These are phyloP conservation scores for Podabrus alpinus DNA, from an alignment of 2,888 invertebrate genomes.

Conservation along the genomic window DNA sequence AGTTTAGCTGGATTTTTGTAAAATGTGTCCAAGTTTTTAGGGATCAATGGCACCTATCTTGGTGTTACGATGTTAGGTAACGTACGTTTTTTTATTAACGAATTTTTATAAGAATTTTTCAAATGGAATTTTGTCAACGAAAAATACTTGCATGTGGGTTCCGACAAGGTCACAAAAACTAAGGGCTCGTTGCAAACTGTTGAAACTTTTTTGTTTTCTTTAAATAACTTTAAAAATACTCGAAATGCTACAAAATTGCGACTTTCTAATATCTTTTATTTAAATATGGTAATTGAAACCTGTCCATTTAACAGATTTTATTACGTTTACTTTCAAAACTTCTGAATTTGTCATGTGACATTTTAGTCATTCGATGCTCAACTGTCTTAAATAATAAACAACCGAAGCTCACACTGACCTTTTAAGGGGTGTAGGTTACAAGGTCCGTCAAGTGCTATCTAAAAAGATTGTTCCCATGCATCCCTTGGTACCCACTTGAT, in stretches of 20 bases:
- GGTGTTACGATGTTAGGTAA: constrained; percentile 36
- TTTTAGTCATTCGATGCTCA: neutral
- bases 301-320: neutral
- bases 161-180: neutral
- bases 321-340: neutral
- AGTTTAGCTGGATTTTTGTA: constrained; percentile 35
- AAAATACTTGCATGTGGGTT: neutral
- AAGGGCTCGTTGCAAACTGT: neutral
- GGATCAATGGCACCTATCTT: constrained; percentile 38
- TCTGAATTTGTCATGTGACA: neutral
- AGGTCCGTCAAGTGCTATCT: neutral
- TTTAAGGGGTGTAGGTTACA: neutral
- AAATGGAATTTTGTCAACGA: neutral
- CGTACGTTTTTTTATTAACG: neutral
- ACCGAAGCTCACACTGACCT: too few relatives aligned
- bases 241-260: neutral
- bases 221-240: neutral
- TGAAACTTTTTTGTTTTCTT: neutral
- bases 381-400: neutral
- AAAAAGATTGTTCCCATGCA: neutral
- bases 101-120: neutral
- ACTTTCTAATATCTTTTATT: neutral
- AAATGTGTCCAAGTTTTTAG: constrained; percentile 39
- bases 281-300: neutral
- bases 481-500: neutral